Conservation (phyloP, 2,888 invertebrate genomes). For the Macrophya annulata region DNA sequence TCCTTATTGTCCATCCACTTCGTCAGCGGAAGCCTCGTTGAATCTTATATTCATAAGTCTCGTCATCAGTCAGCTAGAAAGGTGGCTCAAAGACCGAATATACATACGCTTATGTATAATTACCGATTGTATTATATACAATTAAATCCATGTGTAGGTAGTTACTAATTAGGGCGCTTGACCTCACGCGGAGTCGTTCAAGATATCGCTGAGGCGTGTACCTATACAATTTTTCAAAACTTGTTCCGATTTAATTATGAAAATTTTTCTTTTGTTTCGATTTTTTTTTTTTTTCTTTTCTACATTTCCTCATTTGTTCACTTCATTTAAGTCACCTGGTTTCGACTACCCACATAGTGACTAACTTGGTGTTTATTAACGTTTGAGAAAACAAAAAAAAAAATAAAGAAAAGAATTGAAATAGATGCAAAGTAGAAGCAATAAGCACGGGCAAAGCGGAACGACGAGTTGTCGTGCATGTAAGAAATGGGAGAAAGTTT, state of each 20-base stretch:
- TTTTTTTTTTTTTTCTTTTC: not conserved
- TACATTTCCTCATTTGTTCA: conserved; percentile 18
- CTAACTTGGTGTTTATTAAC: not conserved
- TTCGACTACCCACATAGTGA: not conserved
- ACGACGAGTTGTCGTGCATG: conserved; percentile 53
- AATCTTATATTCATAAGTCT: not conserved
- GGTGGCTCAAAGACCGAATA: not conserved
- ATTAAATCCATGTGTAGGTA: not conserved
- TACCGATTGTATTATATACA: not conserved
- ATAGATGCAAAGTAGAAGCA: conserved; percentile 52
- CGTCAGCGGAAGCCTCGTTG: not conserved
- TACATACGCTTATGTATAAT: not conserved
- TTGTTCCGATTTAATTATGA: conserved; percentile 28
- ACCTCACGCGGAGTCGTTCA: not conserved
- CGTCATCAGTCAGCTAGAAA: not conserved
- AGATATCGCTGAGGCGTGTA: conserved; percentile 28
- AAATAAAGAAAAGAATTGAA: not conserved
- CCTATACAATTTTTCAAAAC: conserved; percentile 17
- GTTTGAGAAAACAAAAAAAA: too few relatives aligned
- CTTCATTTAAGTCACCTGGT: conserved; percentile 9
- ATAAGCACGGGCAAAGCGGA: conserved; percentile 30
- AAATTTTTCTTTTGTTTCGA: not conserved
- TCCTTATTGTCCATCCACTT: not conserved
- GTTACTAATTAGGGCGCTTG: not conserved
- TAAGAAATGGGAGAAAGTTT: conserved; percentile 30